Conservation (phyloP, 2,113 vertebrate species). For the Corynorhinus townsendii region DNA sequence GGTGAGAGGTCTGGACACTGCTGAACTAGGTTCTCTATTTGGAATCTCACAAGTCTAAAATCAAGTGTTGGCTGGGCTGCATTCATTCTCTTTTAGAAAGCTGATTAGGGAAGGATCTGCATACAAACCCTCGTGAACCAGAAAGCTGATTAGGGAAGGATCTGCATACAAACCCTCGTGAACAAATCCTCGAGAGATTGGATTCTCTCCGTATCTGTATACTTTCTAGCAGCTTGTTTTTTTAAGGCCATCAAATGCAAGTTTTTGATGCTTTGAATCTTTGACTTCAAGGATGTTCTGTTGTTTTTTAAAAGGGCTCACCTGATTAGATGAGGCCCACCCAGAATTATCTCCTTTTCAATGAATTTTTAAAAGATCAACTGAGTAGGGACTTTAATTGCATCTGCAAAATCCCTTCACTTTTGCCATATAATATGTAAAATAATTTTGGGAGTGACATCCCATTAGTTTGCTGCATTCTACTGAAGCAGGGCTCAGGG, state of each 20-base stretch:
- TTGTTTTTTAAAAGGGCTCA: background rate
- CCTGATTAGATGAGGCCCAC: background rate
- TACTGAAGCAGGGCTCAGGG: background rate
- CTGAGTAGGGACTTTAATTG: background rate
- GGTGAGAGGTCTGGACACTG: background rate
- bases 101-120: background rate
- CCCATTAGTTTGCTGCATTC: background rate
- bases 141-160: background rate
- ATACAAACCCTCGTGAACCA: background rate
- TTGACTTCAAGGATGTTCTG: background rate
- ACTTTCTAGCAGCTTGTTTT: background rate
- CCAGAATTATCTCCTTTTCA: background rate
- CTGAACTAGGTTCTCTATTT: background rate
- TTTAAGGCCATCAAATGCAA: background rate
- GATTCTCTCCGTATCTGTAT: background rate
- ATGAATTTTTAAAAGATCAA: background rate
- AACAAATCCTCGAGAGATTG: too few relatives aligned
- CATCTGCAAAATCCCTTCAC: background rate
- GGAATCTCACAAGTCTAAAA: background rate
- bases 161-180: background rate
- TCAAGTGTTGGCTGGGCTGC: background rate
- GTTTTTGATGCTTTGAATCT: background rate
- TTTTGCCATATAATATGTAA: background rate
- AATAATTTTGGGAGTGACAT: background rate
- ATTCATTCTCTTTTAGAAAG: background rate